A percentile compares a stretch with the other conserved stretches of the same genome.
phyloP scores from a whole-genome alignment of 2,888 invertebrate species.

The Uloborus plumipes region DNA sequence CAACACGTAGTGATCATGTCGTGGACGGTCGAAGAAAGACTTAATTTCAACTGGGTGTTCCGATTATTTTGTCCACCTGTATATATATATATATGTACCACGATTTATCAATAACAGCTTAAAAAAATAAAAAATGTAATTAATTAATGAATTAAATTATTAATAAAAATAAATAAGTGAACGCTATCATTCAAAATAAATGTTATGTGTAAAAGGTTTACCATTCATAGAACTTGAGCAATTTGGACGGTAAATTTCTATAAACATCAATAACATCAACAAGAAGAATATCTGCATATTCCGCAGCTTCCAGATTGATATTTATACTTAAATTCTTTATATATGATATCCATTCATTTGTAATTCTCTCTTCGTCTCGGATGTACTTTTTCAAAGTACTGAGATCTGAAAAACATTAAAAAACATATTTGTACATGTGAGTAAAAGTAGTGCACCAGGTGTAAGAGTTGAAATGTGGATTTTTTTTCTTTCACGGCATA shows the following conservation, averaged over 20 bases:
- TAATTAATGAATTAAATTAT: not conserved
- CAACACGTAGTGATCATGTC: no score
- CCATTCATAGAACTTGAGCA: constrained; percentile 52
- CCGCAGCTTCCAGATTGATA: constrained; percentile 5
- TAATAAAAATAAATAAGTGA: no score
- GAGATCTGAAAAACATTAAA: constrained; percentile 12
- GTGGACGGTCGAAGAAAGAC: no score
- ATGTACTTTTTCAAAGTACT: constrained; percentile 13
- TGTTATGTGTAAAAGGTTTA: constrained; percentile 1
- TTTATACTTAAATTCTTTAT: constrained; percentile 24
- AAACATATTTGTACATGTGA: not conserved
- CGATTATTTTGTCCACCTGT: no score
- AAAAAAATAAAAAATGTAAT: not conserved
- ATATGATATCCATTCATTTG: constrained; percentile 25
- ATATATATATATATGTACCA: no score
- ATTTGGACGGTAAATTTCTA: constrained; percentile 47
- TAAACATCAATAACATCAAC: constrained; percentile 42
- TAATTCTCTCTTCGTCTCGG: constrained; percentile 10
- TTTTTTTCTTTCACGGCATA: no score
- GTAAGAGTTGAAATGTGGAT: no score
- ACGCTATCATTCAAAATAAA: not conserved
- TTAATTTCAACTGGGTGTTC: no score
- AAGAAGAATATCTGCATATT: constrained; percentile 38
- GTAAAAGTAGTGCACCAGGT: no score
- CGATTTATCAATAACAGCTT: no score